Evolutionary conservation across 1,140 invertebrate species (phyloP), one percentile per base, ranked within the genome.

Genomic region (Lordiphosa mommai): DNA sequence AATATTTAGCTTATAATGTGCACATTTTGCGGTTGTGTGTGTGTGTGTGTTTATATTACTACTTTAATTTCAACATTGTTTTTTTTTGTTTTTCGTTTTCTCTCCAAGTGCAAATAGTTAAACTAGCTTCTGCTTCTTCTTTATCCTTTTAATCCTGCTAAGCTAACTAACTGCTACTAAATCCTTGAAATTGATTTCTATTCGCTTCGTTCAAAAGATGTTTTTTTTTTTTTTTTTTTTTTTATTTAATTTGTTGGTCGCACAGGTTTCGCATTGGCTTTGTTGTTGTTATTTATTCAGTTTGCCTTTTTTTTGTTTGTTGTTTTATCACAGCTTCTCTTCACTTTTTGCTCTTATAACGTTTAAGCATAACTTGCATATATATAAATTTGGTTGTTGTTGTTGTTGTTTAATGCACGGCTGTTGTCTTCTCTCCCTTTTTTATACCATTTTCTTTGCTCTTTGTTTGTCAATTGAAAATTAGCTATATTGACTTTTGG

Each of bases 321-420:
- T 27, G 51, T 60, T 68, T 44, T 82, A 82, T 82, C 77, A 82
- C 77, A 82, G 77, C 77, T 84, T 82, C 66, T 56, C 72, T 59
- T 77, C 58, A 84, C 71, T 63, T 63, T 58, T 61, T 82, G 76
- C 66, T 82, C 76, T 74, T 74, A 57, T 71, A 65, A 68, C 58
- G 55, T 59, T 74, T 84, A 82, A 84, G 76, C 76, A 82, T 82
- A 82, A 82, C 76, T 82, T 82, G 76, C 76, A 82, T 82, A 82
- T 76, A 68, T 40, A 63, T 68, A 50, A 51, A 49, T 53, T 43
- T 43, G 61, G 27, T 46, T 66, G 34, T 61, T 57, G 49, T 61
- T 76, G 37, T 76, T 52, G 27, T 61, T 52, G 33, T 56, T 53
- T 79, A 65, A 73, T 80, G 69, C 56, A 61, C 64, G 49, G 43